These are phyloP conservation scores for Colletes latitarsis DNA, from an alignment of 1,140 invertebrate genomes.

Conservation along the genomic window DNA sequence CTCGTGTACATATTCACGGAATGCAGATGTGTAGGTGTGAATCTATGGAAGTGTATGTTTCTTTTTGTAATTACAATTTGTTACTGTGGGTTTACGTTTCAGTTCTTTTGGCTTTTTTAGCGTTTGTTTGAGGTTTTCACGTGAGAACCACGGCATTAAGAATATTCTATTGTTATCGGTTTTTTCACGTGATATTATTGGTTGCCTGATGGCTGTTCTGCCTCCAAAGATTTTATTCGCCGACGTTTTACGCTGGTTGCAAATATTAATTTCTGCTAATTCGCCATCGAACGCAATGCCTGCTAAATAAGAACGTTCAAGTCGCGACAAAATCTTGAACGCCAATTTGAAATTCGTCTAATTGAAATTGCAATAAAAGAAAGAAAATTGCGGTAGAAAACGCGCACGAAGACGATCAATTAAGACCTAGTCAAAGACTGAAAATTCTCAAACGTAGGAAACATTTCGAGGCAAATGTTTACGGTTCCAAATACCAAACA, in stretches of 20 bases:
- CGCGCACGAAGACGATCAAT: neutral
- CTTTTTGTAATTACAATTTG: neutral
- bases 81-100: neutral
- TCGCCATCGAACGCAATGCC: neutral
- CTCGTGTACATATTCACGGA: neutral
- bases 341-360: neutral
- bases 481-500: neutral
- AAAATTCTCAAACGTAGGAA: neutral
- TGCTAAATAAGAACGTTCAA: neutral
- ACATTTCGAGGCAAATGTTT: neutral
- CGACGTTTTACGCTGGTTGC: neutral
- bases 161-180: neutral
- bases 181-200: neutral
- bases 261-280: slow-evolving; percentile 6
- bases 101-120: no score
- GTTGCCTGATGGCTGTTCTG: neutral
- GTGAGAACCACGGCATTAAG: neutral
- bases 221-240: neutral
- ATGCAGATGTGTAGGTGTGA: neutral
- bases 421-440: neutral
- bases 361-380: neutral
- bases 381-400: neutral
- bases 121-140: neutral
- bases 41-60: neutral
- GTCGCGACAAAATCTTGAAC: neutral